phyloP scores from a whole-genome alignment of 1,140 invertebrate species.

The Pogonus chalceus region DNA sequence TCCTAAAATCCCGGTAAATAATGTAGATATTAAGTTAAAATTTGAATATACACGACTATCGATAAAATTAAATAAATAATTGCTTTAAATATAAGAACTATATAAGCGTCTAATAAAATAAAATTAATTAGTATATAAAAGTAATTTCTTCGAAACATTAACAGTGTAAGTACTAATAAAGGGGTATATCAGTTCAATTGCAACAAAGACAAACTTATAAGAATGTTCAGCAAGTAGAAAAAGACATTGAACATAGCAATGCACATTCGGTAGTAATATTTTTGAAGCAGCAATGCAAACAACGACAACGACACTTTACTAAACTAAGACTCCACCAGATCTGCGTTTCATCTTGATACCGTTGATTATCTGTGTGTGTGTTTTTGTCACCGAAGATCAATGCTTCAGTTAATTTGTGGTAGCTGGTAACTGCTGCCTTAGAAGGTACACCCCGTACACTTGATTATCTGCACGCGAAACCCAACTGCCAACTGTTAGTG shows the following conservation, averaged over 20 bases:
- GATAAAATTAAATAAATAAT: no score
- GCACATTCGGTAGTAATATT: slow-evolving; percentile 3
- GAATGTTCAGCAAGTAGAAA: neutral
- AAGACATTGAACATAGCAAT: neutral
- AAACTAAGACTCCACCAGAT: neutral
- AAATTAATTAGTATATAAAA: no score
- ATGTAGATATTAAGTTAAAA: no score
- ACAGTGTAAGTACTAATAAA: neutral
- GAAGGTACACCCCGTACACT: neutral
- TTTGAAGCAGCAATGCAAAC: neutral
- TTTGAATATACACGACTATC: no score
- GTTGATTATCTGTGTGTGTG: neutral
- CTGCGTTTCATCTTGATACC: no score
- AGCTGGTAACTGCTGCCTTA: neutral
- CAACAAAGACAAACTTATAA: neutral
- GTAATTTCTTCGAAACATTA: no score
- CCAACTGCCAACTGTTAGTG: neutral
- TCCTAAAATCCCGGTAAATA: no score
- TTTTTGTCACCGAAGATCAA: slow-evolving; percentile 1
- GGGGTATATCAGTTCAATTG: neutral
- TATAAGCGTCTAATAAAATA: no score
- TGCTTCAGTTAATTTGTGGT: slow-evolving; percentile 3
- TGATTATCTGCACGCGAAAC: neutral
- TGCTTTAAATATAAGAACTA: no score
- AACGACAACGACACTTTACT: neutral